Evolutionary conservation across 2,888 invertebrate genomes (phyloP).

Genomic region (Troides aeacus): DNA sequence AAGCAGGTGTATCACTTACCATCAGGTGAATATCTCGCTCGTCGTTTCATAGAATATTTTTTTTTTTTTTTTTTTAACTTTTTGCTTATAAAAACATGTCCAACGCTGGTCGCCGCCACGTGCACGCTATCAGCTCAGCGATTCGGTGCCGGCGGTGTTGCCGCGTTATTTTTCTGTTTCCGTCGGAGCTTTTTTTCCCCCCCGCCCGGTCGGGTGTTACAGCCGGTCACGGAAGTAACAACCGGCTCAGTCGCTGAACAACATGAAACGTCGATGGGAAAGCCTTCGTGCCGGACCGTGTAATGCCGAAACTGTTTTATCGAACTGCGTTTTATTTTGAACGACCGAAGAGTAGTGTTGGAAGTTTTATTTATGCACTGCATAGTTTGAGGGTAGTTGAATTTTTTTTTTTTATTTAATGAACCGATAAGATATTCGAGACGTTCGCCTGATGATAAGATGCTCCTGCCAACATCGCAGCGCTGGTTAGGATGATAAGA

Average conservation of each 20-base stretch:
- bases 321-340: background rate
- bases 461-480: too few relatives aligned
- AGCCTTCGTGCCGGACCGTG: background rate
- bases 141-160: constrained; percentile 36
- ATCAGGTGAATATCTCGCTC: too few relatives aligned
- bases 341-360: too few relatives aligned
- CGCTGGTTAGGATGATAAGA: too few relatives aligned
- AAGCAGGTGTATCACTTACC: background rate
- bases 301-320: background rate
- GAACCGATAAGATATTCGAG: too few relatives aligned
- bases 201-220: constrained; percentile 42
- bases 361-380: too few relatives aligned
- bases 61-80: background rate
- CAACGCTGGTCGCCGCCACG: background rate
- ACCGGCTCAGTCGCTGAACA: background rate
- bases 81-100: background rate
- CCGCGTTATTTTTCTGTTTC: constrained; percentile 38
- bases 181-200: constrained; percentile 28
- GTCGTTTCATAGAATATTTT: background rate
- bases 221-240: constrained; percentile 47
- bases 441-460: too few relatives aligned
- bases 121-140: constrained; percentile 32
- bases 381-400: too few relatives aligned
- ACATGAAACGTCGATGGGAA: constrained; percentile 6
- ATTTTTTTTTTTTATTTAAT: too few relatives aligned